These are phyloP conservation scores for Ivindomyrus marchei DNA, from an alignment of 2,113 vertebrate genomes.

Conservation along the genomic window DNA sequence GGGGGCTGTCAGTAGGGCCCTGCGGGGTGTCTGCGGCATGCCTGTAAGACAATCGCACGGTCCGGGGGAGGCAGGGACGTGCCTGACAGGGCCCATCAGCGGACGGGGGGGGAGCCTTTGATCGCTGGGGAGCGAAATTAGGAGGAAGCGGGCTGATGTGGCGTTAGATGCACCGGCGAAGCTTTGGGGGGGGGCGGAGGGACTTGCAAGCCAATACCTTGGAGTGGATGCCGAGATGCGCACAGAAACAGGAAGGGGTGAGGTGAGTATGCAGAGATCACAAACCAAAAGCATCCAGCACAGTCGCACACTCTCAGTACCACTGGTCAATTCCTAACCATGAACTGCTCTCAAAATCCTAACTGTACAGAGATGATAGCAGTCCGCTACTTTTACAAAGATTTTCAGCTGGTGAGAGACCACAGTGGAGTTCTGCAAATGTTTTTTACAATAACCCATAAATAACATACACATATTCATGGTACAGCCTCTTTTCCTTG, in stretches of 20 bases:
- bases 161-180: not conserved
- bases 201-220: not conserved
- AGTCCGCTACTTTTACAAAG: not conserved
- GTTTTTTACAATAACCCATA: not conserved
- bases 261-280: not conserved
- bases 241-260: not conserved
- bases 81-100: conserved; percentile 24
- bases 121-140: conserved; percentile 42
- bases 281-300: not conserved
- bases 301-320: not conserved
- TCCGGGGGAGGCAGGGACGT: conserved; percentile 34
- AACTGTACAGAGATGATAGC: not conserved
- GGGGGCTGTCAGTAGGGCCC: conserved; percentile 22
- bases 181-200: not conserved
- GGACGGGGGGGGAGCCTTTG: conserved; percentile 34
- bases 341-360: not conserved
- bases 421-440: not conserved
- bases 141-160: conserved; percentile 31
- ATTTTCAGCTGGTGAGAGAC: not conserved
- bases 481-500: not conserved
- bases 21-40: conserved; percentile 26
- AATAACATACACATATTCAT: not conserved
- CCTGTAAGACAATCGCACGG: conserved; percentile 30
- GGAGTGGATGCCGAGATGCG: not conserved
- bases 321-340: not conserved